Base-by-base conservation (phyloP, 2,113 vertebrate species). In the Tachycineta bicolor region DNA sequence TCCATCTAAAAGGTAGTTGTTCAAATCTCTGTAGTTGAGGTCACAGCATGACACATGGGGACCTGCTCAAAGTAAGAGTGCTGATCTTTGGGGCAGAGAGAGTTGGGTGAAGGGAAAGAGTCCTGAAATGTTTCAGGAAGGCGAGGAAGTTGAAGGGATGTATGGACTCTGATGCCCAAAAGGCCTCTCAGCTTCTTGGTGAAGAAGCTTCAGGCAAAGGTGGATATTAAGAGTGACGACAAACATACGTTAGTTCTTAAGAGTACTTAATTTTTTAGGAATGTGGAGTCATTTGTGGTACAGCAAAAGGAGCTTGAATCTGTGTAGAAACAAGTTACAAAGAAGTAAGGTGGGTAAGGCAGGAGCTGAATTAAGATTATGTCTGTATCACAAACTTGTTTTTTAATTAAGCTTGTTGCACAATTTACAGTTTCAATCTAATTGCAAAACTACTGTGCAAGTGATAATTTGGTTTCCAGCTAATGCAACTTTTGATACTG, bases 391-490 rank as follows among this genome's bases (percentile, higher is more conserved):
- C 29, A 19, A 56, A 44, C 68, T 88, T 78, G 82, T 83, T 88
- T 82, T 93, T 93, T 84, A 15, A 79, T 94, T 89, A 71, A 70
- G 73, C 58, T 78, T 82, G 58, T 96, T 97, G 93, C 94, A 89
- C 83, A 97, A 96, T 69, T 93, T 93, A 89, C 52, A 80, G 80
- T 95, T 95, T 88, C 90, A 75, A 16, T 86, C 46, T 68, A 74
- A 81, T 95, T 96, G 92, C 95, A 93, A 92, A 96, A 89, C 88
- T 86, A 5, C 79, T 81, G 60, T 93, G 80, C 64, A 90, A 75
- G 90, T 90, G 85, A 64, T 93, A 94, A 84, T 78, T 82, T 93
- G 47, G 31, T 93, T 92, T 39, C 70, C 52, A 83, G 68, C 52
- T 94, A 59, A 26, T 55, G 43, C 43, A 87, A 26, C 83, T 86